Evolutionary conservation across 2,797 vertebrate genomes (phyloP), one percentile per base, ranked within the genome.

Genomic region (Serranus cabrilla): DNA sequence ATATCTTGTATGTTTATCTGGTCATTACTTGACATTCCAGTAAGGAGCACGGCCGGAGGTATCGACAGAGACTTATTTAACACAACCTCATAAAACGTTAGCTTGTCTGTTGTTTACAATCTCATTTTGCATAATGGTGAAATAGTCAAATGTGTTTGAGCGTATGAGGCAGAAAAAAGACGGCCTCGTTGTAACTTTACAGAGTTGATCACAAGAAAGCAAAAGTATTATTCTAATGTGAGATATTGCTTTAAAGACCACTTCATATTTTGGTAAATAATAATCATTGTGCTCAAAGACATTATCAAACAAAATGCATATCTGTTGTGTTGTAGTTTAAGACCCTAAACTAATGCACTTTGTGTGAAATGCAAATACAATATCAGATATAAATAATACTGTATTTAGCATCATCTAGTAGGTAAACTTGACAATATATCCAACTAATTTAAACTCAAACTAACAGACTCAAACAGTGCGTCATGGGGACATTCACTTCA

Each of bases 1-100:
- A 73, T 78, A 74, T 60, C 65, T 20, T 17, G 1, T 56, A 3
- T 52, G 8, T 73, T 59, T 54, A 45, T 50, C 54, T 50, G 11
- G 67, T 81, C 47, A 18, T 54, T 74, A 67, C 52, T 71, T 80
- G 47, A 71, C 74, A 71, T 87, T 85, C 54, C 74, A 80, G 39
- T 69, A 11, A 34, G 25, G 2, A 49, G 18, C 39, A 39, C 31
- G 2, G 16, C 21, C 12, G 47, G 23, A 66, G 49, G 40, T 23
- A 31, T 18, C 10, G 1, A 60, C 18, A 54, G 49, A 17, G 1
- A 20, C 39, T 50, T 52, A 55, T 72, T 47, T 55, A 62, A 59
- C 57, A 7, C n/a, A 54, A 46, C 18, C 20, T 21, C 21, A 47
- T 69, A 2, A 20, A 63, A 65, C 43, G n/a, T 34, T n/a, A 2